These are phyloP conservation scores for Oryzias javanicus DNA, from an alignment of 2,113 vertebrate genomes.

Conservation along the genomic window DNA sequence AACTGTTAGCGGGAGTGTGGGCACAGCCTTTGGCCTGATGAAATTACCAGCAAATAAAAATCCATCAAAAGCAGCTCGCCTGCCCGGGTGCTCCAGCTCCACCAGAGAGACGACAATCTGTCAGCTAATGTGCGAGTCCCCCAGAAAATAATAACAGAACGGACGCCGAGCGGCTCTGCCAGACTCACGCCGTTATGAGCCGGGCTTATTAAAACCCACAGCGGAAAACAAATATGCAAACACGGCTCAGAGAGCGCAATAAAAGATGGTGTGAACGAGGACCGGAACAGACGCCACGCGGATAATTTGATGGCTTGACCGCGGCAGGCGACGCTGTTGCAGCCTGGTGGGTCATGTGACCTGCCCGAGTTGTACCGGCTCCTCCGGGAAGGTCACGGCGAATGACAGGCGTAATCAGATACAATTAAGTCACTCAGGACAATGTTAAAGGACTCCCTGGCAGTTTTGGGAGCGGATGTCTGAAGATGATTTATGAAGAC, in stretches of 20 bases:
- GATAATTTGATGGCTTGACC: constrained; percentile 61
- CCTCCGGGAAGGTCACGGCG: constrained; percentile 46
- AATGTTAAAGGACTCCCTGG: constrained; percentile 17
- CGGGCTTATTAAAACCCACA: constrained; percentile 63
- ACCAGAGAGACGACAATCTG: constrained; percentile 65
- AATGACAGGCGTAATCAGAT: constrained; percentile 51
- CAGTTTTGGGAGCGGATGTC: constrained; percentile 12
- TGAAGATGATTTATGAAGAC: too few relatives aligned
- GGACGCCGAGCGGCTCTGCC: constrained; percentile 59
- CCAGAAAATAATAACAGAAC: constrained; percentile 58
- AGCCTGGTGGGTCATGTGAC: constrained; percentile 56
- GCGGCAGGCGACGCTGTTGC: constrained; percentile 39
- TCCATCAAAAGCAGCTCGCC: constrained; percentile 48
- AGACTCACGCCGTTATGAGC: constrained; percentile 52
- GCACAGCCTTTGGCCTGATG: constrained; percentile 33
- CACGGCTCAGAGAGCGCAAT: constrained; percentile 34
- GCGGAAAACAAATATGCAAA: constrained; percentile 59
- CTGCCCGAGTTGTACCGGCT: constrained; percentile 31
- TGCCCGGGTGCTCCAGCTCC: constrained; percentile 27
- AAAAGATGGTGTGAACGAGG: constrained; percentile 53
- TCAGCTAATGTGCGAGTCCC: constrained; percentile 61
- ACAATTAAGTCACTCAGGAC: constrained; percentile 43
- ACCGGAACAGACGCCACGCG: constrained; percentile 33
- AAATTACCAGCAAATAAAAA: constrained; percentile 56
- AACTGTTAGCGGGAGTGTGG: constrained; percentile 4